Conservation (phyloP, 1,140 invertebrate species). For the Tribolium castaneum region DNA sequence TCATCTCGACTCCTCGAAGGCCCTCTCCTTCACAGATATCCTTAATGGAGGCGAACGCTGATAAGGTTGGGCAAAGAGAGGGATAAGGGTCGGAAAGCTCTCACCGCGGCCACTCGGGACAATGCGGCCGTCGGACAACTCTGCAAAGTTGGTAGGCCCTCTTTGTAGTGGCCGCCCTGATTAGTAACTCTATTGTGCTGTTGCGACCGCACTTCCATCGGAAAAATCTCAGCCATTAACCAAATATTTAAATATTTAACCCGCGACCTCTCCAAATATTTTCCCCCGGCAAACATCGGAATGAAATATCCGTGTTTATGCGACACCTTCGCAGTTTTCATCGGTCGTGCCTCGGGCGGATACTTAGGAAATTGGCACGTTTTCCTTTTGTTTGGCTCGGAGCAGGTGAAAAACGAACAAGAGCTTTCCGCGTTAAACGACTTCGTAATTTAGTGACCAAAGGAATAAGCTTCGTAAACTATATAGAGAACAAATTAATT, state of each 20-base stretch:
- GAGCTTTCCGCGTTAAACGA: too few relatives aligned
- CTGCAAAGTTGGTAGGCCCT: constrained; percentile 22
- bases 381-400: neutral
- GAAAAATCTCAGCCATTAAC: too few relatives aligned
- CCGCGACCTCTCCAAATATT: neutral
- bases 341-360: neutral
- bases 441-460: too few relatives aligned
- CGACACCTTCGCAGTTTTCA: neutral
- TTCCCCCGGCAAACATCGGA: neutral
- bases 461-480: too few relatives aligned
- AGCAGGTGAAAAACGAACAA: neutral
- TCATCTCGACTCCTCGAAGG: constrained; percentile 17
- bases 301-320: neutral
- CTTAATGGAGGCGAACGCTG: constrained; percentile 21
- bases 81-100: constrained; percentile 26
- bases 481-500: too few relatives aligned
- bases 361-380: neutral
- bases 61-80: constrained; percentile 11
- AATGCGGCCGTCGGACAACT: constrained; percentile 24
- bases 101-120: constrained; percentile 31
- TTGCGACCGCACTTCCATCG: neutral
- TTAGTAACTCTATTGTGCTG: constrained; percentile 36
- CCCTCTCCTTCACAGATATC: constrained; percentile 11
- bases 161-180: constrained; percentile 34
- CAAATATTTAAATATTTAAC: neutral